Evolutionary conservation across 2,797 vertebrate genomes (phyloP).

Genomic region (Etheostoma nigrum): DNA sequence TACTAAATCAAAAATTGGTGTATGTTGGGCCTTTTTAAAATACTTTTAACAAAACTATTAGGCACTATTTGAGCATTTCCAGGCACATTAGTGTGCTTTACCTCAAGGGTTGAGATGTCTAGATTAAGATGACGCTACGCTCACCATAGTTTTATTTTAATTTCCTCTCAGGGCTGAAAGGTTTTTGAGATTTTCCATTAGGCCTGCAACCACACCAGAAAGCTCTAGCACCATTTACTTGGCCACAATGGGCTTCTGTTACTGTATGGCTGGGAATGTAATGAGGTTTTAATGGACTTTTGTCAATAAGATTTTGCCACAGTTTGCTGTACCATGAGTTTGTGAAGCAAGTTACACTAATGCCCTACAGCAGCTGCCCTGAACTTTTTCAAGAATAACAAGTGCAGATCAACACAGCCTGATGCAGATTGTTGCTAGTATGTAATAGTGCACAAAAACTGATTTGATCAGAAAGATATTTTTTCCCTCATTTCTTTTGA

Average conservation of each 20-base stretch:
- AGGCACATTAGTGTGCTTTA: background rate
- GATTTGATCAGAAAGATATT: background rate
- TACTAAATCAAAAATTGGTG: background rate
- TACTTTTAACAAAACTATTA: too few relatives aligned
- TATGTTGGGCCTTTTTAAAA: too few relatives aligned
- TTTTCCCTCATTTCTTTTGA: background rate
- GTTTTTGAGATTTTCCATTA: slow-evolving; percentile 62
- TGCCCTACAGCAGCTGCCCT: slow-evolving; percentile 6
- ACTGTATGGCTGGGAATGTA: slow-evolving; percentile 33
- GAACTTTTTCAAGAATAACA: slow-evolving; percentile 7
- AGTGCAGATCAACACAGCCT: slow-evolving; percentile 9
- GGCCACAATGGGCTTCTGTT: slow-evolving; percentile 41
- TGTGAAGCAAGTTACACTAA: slow-evolving; percentile 27
- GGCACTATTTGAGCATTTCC: background rate
- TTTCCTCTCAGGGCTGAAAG: slow-evolving; percentile 44
- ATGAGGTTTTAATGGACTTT: slow-evolving; percentile 69
- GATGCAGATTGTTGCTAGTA: background rate
- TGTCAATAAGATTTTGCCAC: slow-evolving; percentile 52
- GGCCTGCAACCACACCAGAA: slow-evolving; percentile 39
- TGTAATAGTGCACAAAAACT: background rate
- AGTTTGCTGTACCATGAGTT: slow-evolving; percentile 32
- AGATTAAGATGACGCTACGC: background rate
- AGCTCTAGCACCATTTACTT: slow-evolving; percentile 28
- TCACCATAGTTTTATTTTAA: slow-evolving; percentile 41
- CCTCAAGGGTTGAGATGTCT: slow-evolving; percentile 7